Conservation (phyloP, 2,113 vertebrate genomes). For the Mustela nigripes region DNA sequence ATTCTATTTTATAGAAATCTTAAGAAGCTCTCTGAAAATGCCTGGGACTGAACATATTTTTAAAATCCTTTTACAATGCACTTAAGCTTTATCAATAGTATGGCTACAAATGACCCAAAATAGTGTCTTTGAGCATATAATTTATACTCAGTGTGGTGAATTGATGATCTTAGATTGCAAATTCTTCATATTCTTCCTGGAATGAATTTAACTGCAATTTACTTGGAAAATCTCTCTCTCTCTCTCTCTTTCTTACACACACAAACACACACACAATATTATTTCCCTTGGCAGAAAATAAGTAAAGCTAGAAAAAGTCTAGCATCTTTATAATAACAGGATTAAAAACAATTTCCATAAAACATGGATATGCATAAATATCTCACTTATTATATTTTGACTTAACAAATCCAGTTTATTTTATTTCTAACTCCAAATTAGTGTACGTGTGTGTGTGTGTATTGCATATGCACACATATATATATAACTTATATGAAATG, state of each 20-base stretch:
- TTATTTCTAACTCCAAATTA: background rate
- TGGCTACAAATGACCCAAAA: background rate
- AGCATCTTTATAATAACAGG: background rate
- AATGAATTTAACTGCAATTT: background rate
- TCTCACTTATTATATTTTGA: background rate
- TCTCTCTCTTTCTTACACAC: background rate
- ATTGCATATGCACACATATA: background rate
- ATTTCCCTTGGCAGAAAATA: background rate
- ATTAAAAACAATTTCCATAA: background rate
- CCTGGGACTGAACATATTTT: background rate
- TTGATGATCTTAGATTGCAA: background rate
- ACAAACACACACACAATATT: background rate
- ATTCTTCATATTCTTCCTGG: background rate
- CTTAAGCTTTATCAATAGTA: background rate
- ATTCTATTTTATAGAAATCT: background rate
- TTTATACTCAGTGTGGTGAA: background rate
- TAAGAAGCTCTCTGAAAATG: background rate
- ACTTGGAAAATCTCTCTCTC: background rate
- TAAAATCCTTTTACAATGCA: background rate
- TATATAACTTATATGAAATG: background rate
- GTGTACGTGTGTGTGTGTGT: no score
- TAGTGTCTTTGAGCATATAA: fast-evolving
- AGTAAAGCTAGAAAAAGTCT: background rate
- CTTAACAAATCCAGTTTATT: background rate
- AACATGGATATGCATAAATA: background rate